Evolutionary conservation across 2,113 vertebrate genomes (phyloP).

Genomic region (Python bivittatus): DNA sequence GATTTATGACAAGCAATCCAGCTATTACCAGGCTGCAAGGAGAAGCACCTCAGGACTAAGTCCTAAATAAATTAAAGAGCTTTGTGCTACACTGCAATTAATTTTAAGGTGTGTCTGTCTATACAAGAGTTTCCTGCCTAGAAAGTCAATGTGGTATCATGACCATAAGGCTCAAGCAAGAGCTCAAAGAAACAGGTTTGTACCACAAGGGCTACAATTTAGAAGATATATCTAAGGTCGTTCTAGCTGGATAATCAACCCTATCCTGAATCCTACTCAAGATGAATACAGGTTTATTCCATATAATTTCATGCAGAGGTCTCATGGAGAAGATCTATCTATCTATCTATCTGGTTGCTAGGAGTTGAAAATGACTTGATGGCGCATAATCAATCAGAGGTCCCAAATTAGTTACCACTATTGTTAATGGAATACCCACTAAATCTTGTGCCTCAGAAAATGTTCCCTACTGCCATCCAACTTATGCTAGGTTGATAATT

Average conservation of each 20-base stretch:
- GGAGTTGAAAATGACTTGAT: background rate
- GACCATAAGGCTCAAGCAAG: background rate
- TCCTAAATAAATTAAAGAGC: background rate
- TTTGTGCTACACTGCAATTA: background rate
- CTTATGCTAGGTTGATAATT: background rate
- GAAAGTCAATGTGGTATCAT: background rate
- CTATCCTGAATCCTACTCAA: background rate
- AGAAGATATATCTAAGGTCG: background rate
- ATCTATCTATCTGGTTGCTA: background rate
- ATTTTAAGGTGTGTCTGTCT: background rate
- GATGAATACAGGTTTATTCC: background rate
- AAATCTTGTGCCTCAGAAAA: background rate
- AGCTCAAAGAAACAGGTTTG: background rate
- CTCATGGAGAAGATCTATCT: background rate
- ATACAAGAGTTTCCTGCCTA: background rate
- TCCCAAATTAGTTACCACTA: background rate
- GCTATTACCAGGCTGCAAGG: conserved; percentile 5
- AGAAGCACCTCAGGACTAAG: background rate
- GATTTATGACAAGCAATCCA: conserved; percentile 21
- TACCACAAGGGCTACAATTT: background rate
- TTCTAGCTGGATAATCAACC: background rate
- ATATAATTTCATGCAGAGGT: background rate
- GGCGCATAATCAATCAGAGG: background rate
- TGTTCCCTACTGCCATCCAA: background rate
- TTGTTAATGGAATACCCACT: background rate